Base-by-base conservation (phyloP, 2,888 invertebrate genomes). In the Scotopteryx bipunctaria region DNA sequence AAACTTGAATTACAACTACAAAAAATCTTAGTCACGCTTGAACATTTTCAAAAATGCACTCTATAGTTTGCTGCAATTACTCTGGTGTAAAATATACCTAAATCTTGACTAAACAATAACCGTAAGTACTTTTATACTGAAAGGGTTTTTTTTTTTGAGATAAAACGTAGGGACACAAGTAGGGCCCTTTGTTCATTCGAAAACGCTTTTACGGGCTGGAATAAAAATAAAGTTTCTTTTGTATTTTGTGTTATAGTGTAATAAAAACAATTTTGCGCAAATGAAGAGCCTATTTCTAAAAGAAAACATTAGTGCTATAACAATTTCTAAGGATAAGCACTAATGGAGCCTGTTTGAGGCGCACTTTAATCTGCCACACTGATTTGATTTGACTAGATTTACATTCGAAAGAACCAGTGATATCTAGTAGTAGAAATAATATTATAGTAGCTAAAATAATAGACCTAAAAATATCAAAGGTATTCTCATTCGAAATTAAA, bases 51-150 rank as follows among this genome's bases (percentile, higher is more conserved):
- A n/a, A n/a, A n/a, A n/a, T n/a, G n/a, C n/a, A n/a, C 11, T 9
- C 11, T 11, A 27, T 5, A 27, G 27, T 27, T 11, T 11, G 27
- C 5, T 27, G 6, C 5, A 11, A 11, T 15, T 23, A 25, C 11
- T 44, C 14, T 29, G 27, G 15, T 23, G 15, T n/a, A 38, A 42
- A 67, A 71, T n/a, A n/a, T n/a, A 73, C 69, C 71, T 66, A 71
- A 76, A 69, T 71, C 67, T 66, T 57, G 57, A 60, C 59, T 63
- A 63, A 73, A 71, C 63, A 69, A 71, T 70, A 73, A 73, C 67
- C 64, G 50, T 61, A 61, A n/a, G 62, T 59, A 59, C 61, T 66
- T 69, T 71, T 63, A 53, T 55, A 55, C 46, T 63, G 63, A 65
- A 71, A 68, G 64, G 71, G 69, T 11, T 44, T 67, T 68, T 69